phyloP scores from a whole-genome alignment of 2,797 vertebrate genomes.

The Bryconaethiops microstoma region DNA sequence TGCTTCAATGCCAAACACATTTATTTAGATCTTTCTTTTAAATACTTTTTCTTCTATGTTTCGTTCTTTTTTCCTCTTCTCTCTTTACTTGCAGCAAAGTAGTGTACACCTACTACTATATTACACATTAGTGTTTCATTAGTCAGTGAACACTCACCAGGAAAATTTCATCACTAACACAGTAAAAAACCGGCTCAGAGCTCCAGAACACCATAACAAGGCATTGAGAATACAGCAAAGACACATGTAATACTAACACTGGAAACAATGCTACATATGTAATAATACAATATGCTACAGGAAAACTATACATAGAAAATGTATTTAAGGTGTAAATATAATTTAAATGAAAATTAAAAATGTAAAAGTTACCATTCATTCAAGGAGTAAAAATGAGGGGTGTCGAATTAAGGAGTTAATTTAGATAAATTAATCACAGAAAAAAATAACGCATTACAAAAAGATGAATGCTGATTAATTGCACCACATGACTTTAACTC shows the following conservation, averaged over 20 bases:
- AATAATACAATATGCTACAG: neutral
- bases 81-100: neutral
- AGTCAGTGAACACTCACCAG: conserved; percentile 48
- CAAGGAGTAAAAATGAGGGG: too few relatives aligned
- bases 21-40: neutral
- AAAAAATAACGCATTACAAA: too few relatives aligned
- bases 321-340: too few relatives aligned
- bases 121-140: conserved; percentile 2
- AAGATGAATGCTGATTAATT: too few relatives aligned
- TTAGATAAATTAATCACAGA: too few relatives aligned
- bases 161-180: conserved; percentile 52
- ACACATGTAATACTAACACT: neutral
- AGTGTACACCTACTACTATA: neutral
- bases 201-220: conserved; percentile 29
- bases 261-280: neutral
- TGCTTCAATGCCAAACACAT: conserved; percentile 4
- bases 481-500: too few relatives aligned
- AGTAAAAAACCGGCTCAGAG: conserved; percentile 49
- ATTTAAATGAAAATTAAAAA: too few relatives aligned
- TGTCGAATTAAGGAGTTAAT: too few relatives aligned
- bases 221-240: neutral
- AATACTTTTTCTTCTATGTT: neutral
- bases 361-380: too few relatives aligned
- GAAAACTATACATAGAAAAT: too few relatives aligned
- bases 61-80: neutral